Evolutionary conservation across 2,888 invertebrate genomes (phyloP).

Genomic region (Trissoscelio sp.): DNA sequence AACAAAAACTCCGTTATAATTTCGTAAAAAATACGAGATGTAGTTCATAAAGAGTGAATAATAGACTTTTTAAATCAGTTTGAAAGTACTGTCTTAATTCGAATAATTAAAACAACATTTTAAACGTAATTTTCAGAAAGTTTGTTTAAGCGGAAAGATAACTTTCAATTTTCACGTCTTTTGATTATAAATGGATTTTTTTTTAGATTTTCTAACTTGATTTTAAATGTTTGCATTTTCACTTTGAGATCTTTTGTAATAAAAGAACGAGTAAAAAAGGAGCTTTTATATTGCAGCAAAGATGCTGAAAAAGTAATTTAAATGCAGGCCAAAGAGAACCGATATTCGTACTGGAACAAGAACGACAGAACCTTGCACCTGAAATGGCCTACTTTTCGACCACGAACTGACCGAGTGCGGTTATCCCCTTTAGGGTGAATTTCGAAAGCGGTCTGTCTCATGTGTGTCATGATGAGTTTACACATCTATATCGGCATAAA

Average conservation of each 20-base stretch:
- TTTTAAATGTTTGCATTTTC: background rate
- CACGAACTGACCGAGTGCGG: conserved; percentile 3
- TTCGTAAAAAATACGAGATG: too few relatives aligned
- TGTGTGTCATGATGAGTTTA: background rate
- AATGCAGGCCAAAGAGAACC: background rate
- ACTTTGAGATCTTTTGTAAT: background rate
- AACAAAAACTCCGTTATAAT: too few relatives aligned
- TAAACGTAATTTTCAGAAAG: too few relatives aligned
- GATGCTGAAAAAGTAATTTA: conserved; percentile 10
- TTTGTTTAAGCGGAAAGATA: too few relatives aligned
- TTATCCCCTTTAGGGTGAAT: conserved; percentile 19
- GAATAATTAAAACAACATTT: too few relatives aligned
- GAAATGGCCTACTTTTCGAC: conserved; percentile 16
- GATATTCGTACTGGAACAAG: background rate
- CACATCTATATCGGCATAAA: conserved; percentile 1
- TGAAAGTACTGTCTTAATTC: too few relatives aligned
- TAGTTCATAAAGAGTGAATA: too few relatives aligned
- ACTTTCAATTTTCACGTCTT: too few relatives aligned
- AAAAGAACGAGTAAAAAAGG: background rate
- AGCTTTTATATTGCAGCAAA: background rate
- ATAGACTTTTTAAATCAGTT: too few relatives aligned
- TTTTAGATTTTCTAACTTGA: too few relatives aligned
- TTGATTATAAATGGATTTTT: too few relatives aligned
- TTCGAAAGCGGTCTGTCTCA: conserved; percentile 17
- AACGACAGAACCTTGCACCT: background rate